A percentile compares a stretch with the other conserved stretches of the same genome.
Conservation (phyloP, 2,888 invertebrate species). For the Calephelis perditalis region DNA sequence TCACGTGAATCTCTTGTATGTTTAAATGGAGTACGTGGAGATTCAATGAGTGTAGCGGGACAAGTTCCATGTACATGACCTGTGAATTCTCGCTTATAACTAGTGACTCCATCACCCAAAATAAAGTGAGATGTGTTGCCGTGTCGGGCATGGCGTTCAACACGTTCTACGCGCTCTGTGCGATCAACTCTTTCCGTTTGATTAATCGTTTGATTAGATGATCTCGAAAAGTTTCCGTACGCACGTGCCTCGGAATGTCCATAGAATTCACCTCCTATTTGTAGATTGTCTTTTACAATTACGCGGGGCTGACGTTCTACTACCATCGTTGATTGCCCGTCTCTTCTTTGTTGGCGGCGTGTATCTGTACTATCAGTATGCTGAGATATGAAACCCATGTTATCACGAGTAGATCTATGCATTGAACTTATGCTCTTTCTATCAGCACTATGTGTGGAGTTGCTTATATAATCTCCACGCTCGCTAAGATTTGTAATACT, state of each 20-base stretch:
- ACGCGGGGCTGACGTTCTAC: constrained; percentile 81
- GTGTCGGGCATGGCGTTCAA: constrained; percentile 78
- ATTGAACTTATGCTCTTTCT: constrained; percentile 88
- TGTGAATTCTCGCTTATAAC: constrained; percentile 88
- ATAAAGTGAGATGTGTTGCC: constrained; percentile 87
- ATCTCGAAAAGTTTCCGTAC: constrained; percentile 82
- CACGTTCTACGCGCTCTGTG: constrained; percentile 72
- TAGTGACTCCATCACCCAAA: constrained; percentile 82
- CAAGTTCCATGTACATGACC: constrained; percentile 86
- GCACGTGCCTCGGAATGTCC: constrained; percentile 84
- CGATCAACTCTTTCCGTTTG: constrained; percentile 58
- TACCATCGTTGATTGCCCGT: constrained; percentile 72
- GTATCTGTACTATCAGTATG: constrained; percentile 63
- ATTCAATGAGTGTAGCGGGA: constrained; percentile 87
- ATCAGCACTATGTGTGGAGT: constrained; percentile 82
- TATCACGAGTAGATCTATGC: constrained; percentile 83
- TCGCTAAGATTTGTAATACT: constrained; percentile 89
- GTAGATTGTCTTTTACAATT: constrained; percentile 81
- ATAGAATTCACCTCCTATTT: constrained; percentile 85
- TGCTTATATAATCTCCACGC: constrained; percentile 82
- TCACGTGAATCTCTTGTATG: constrained; percentile 91
- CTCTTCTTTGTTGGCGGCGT: constrained; percentile 60
- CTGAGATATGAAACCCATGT: constrained; percentile 66
- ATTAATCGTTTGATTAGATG: constrained; percentile 39
- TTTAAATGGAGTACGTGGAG: constrained; percentile 86